phyloP scores from a whole-genome alignment of 2,113 vertebrate genomes.

The Antechinus flavipes region DNA sequence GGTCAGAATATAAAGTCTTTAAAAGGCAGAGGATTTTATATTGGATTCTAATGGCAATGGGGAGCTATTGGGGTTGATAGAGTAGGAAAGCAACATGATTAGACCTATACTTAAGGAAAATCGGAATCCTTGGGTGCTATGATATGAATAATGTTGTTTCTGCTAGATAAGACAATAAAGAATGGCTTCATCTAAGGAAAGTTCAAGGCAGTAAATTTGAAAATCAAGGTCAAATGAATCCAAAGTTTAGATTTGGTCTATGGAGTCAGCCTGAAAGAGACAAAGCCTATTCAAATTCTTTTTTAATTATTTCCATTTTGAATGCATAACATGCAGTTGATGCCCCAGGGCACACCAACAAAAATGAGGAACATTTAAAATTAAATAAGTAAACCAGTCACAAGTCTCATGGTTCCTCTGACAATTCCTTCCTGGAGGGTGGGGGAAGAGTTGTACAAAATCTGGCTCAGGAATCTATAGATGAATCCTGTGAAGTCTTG shows the following conservation, averaged over 20 bases:
- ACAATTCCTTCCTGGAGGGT: slow-evolving; percentile 19
- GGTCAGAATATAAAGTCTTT: not conserved
- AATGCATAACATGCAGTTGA: slow-evolving; percentile 68
- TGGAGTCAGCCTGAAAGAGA: slow-evolving; percentile 38
- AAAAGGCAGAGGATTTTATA: not conserved
- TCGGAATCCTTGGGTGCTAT: not conserved
- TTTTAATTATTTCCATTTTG: slow-evolving; percentile 71
- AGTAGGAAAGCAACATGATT: not conserved
- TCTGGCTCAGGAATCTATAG: slow-evolving; percentile 7
- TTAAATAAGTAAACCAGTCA: slow-evolving; percentile 58
- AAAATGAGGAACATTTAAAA: slow-evolving; percentile 57
- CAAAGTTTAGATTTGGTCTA: not conserved
- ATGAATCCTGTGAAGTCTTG: slow-evolving; percentile 15
- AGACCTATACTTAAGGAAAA: not conserved
- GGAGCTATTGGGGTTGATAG: not conserved
- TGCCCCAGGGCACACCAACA: slow-evolving; percentile 60
- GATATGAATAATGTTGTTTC: not conserved
- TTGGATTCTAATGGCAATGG: not conserved
- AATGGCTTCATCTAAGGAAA: not conserved
- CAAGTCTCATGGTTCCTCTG: slow-evolving; percentile 20
- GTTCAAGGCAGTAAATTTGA: not conserved
- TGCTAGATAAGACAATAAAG: not conserved
- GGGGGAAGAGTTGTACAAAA: not conserved
- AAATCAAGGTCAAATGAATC: not conserved
- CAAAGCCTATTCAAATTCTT: slow-evolving; percentile 64